These are phyloP conservation scores for Augochlora pura DNA, from an alignment of 1,140 invertebrate genomes.

Conservation along the genomic window DNA sequence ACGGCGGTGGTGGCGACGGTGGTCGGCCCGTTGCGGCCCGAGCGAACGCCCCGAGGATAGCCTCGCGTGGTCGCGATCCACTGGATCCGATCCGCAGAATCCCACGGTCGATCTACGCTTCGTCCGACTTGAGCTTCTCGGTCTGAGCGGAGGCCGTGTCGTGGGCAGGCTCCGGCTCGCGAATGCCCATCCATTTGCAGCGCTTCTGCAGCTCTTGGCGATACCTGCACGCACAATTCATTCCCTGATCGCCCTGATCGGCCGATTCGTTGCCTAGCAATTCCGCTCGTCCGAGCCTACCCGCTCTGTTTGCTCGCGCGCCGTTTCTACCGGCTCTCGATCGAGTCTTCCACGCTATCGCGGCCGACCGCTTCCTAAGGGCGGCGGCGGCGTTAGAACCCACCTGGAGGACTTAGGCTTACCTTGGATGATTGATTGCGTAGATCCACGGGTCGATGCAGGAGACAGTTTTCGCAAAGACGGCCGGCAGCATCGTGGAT, in stretches of 20 bases:
- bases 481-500: constrained; percentile 86
- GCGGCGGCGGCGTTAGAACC: too few relatives aligned
- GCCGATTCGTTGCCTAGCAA: too few relatives aligned
- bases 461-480: constrained; percentile 86
- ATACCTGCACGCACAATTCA: constrained; percentile 61
- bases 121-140: constrained; percentile 73
- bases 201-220: constrained; percentile 85
- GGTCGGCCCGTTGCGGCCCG: constrained; percentile 26
- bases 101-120: constrained; percentile 64
- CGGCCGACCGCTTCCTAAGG: too few relatives aligned
- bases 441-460: constrained; percentile 90
- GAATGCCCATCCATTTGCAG: constrained; percentile 86
- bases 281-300: too few relatives aligned
- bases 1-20: constrained; percentile 62
- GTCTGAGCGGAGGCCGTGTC: constrained; percentile 71
- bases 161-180: constrained; percentile 73
- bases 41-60: constrained; percentile 2
- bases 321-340: too few relatives aligned
- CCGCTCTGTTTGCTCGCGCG: too few relatives aligned
- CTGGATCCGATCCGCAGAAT: neutral
- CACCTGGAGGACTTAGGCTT: constrained; percentile 52
- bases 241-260: too few relatives aligned
- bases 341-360: too few relatives aligned
- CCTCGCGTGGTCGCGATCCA: neutral
- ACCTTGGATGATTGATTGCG: constrained; percentile 89